Percentiles rank a stretch among this genome's conserved stretches.
Evolutionary conservation across 2,797 vertebrate genomes (phyloP).

Genomic region (Esox lucius): DNA sequence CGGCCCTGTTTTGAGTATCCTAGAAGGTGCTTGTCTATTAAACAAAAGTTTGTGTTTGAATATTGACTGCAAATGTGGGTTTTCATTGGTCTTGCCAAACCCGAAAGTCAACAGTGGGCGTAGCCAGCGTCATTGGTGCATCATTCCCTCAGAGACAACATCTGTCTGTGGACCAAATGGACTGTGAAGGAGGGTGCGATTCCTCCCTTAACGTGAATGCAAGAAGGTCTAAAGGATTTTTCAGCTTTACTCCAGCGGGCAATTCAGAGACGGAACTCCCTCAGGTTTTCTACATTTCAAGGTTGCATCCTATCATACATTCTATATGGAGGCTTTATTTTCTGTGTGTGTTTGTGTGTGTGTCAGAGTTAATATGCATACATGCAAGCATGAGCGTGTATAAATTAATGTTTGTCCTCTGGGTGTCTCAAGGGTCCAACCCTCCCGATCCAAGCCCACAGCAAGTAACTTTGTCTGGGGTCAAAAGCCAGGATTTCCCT

Average conservation of each 20-base stretch:
- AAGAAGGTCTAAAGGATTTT: conserved; percentile 47
- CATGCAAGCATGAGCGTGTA: neutral
- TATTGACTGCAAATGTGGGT: neutral
- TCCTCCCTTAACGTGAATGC: conserved; percentile 22
- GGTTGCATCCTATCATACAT: conserved; percentile 64
- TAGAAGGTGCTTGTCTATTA: neutral
- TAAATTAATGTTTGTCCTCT: neutral
- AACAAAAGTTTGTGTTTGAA: neutral
- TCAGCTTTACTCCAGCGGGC: conserved; percentile 64
- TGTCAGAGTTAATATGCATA: neutral
- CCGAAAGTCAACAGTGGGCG: neutral
- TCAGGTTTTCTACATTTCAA: conserved; percentile 63
- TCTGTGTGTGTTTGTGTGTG: neutral
- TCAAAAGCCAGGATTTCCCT: neutral
- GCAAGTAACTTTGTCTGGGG: neutral
- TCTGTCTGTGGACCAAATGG: conserved; percentile 35
- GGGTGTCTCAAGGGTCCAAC: neutral
- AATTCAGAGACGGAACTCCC: conserved; percentile 59
- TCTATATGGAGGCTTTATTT: too few relatives aligned
- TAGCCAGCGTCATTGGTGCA: neutral
- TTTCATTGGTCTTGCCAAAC: neutral
- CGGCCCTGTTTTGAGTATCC: neutral
- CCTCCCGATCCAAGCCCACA: neutral
- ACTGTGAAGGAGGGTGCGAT: conserved; percentile 47
- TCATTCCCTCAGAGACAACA: conserved; percentile 35